phyloP scores from a whole-genome alignment of 2,797 vertebrate species.

The Eurystomus glaucurus region DNA sequence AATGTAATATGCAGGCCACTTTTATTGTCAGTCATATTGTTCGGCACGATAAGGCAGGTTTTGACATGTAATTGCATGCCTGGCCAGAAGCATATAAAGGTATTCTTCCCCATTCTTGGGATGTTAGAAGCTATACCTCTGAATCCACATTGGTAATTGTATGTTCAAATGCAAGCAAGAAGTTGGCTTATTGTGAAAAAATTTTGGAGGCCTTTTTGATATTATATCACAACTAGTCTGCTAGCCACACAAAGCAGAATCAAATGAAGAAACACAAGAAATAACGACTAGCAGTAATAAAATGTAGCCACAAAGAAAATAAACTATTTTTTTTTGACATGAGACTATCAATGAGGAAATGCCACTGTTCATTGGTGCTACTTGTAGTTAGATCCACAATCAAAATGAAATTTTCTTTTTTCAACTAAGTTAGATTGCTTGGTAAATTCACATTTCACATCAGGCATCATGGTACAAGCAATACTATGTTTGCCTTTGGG shows the following conservation, averaged over 20 bases:
- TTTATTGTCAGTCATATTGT: not conserved
- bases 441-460: not conserved
- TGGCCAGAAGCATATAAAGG: not conserved
- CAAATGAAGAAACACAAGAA: not conserved
- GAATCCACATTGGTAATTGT: not conserved
- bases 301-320: not conserved
- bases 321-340: rapidly evolving
- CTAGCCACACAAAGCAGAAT: not conserved
- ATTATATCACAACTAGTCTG: not conserved
- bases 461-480: not conserved
- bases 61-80: not conserved
- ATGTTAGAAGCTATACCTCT: not conserved
- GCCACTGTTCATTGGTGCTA: not conserved
- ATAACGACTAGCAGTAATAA: not conserved
- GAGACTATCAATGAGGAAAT: not conserved
- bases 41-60: not conserved
- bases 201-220: not conserved
- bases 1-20: not conserved
- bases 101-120: not conserved
- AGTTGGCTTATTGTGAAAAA: not conserved
- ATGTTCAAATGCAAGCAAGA: not conserved
- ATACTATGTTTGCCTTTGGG: not conserved
- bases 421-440: not conserved
- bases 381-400: rapidly evolving
- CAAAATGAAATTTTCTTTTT: not conserved